Conservation (phyloP, 2,113 vertebrate genomes). For the Capreolus pygargus region DNA sequence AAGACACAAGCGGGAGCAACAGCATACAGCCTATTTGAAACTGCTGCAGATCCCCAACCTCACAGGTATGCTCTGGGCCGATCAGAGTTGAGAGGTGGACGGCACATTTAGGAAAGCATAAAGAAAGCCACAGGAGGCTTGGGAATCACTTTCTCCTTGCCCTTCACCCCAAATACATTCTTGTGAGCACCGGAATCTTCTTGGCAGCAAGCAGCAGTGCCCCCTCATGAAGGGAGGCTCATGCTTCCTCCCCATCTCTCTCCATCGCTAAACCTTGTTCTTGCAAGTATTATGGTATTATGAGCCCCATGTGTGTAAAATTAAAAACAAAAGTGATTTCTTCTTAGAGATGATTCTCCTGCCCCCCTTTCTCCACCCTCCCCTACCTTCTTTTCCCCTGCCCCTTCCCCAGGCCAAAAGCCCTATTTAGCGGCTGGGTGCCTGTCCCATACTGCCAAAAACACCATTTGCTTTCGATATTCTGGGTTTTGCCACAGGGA, state of each 20-base stretch:
- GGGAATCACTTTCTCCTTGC: not conserved
- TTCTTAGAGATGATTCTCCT: slow-evolving; percentile 44
- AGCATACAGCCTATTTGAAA: not conserved
- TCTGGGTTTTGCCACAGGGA: slow-evolving; percentile 4
- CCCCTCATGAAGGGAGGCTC: not conserved
- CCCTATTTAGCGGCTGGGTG: not conserved
- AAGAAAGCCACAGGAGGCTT: not conserved
- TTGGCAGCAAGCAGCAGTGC: not conserved
- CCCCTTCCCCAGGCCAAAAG: not conserved
- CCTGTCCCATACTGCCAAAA: not conserved
- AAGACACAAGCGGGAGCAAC: not conserved
- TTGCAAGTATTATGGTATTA: slow-evolving; percentile 44
- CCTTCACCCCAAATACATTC: not conserved
- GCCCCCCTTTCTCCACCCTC: not conserved
- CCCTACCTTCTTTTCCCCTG: not conserved
- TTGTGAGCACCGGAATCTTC: not conserved
- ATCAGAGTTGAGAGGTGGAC: not conserved
- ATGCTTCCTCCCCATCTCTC: slow-evolving; percentile 31
- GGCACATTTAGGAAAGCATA: not conserved
- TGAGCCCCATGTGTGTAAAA: slow-evolving; percentile 63
- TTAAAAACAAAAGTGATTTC: slow-evolving; percentile 68
- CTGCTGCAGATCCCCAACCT: not conserved
- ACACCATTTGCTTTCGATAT: slow-evolving; percentile 42
- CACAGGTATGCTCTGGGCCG: not conserved
- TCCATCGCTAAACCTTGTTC: not conserved